Evolutionary conservation across 2,888 invertebrate genomes (phyloP).

Genomic region (Sarcophaga subvicina): DNA sequence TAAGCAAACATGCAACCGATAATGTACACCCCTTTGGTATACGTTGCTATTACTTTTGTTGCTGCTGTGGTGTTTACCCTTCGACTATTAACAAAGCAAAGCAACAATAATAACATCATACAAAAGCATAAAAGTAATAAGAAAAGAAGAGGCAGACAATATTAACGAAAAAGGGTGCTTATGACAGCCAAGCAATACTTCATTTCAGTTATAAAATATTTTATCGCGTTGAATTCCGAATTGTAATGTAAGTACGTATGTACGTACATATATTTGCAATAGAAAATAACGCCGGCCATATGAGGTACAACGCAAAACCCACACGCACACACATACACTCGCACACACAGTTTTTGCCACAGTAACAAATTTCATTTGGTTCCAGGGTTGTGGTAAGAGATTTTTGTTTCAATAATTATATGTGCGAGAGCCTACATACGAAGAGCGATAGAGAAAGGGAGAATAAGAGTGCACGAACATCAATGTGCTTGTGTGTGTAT

Average conservation of each 20-base stretch:
- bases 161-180: slow-evolving; percentile 63
- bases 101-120: slow-evolving; percentile 6
- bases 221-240: neutral
- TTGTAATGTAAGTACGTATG: neutral
- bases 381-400: slow-evolving; percentile 67
- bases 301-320: slow-evolving; percentile 22
- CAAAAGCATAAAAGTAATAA: slow-evolving; percentile 23
- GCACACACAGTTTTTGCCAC: slow-evolving; percentile 41
- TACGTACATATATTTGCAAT: neutral
- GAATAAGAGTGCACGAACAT: neutral
- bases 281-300: slow-evolving; percentile 10
- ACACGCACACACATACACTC: slow-evolving; percentile 27
- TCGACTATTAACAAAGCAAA: slow-evolving; percentile 15
- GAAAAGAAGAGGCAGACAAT: neutral
- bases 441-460: neutral
- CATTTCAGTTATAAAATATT: slow-evolving; percentile 49
- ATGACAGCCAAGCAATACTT: slow-evolving; percentile 70
- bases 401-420: slow-evolving; percentile 55
- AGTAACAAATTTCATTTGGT: slow-evolving; percentile 70
- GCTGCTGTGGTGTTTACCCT: slow-evolving; percentile 18
- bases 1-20: slow-evolving; percentile 51
- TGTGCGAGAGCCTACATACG: neutral
- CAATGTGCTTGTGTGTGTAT: neutral
- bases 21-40: slow-evolving; percentile 57
- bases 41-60: neutral